Percentiles rank a stretch among this genome's conserved stretches.
phyloP scores from a whole-genome alignment of 2,113 vertebrate genomes.

The Setophaga kirtlandii region DNA sequence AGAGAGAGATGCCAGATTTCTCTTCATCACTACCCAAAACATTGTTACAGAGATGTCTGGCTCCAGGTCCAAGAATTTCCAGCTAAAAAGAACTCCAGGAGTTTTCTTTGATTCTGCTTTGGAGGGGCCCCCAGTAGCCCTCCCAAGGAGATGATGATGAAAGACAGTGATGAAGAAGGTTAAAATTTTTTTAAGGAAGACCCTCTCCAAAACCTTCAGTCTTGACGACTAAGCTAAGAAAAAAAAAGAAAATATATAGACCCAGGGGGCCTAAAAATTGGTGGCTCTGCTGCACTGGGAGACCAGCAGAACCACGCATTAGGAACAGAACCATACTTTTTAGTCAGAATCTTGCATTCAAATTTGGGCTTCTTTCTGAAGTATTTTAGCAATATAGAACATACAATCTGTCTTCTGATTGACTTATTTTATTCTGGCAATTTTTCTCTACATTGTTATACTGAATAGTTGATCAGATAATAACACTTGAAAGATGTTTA shows the following conservation, averaged over 20 bases:
- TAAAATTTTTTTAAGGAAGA: slow-evolving; percentile 20
- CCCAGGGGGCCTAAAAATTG: not conserved
- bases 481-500: not conserved
- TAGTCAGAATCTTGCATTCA: not conserved
- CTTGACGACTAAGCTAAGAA: slow-evolving; percentile 27
- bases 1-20: slow-evolving; percentile 45
- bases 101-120: slow-evolving; percentile 59
- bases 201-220: not conserved
- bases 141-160: slow-evolving; percentile 50
- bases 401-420: not conserved
- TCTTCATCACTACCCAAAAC: slow-evolving; percentile 16
- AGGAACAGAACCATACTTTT: not conserved
- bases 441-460: not conserved
- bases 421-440: not conserved
- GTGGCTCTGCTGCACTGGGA: slow-evolving; percentile 1
- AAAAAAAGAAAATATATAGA: not conserved
- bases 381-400: not conserved
- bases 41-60: slow-evolving; percentile 41
- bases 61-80: slow-evolving; percentile 61
- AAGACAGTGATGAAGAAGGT: slow-evolving; percentile 45
- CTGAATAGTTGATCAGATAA: not conserved
- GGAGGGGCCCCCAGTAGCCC: slow-evolving; percentile 39
- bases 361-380: not conserved
- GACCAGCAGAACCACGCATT: not conserved
- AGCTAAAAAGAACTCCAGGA: slow-evolving; percentile 61